Evolutionary conservation across 2,113 vertebrate species (phyloP).

Genomic region (Catagonus wagneri): DNA sequence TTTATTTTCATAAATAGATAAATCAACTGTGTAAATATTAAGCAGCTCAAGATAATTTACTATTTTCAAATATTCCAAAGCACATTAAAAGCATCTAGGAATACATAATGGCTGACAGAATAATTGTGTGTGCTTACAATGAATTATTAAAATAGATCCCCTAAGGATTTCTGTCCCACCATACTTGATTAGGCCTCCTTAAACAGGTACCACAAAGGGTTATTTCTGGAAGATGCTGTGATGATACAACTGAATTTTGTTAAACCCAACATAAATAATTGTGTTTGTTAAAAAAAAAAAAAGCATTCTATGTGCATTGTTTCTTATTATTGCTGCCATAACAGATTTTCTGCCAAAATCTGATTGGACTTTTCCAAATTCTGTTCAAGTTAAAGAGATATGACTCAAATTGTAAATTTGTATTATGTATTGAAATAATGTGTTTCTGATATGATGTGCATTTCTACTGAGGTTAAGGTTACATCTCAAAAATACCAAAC

Average conservation of each 20-base stretch:
- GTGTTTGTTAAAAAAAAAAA: not conserved
- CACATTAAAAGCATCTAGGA: not conserved
- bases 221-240: not conserved
- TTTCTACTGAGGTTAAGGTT: not conserved
- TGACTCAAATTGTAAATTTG: not conserved
- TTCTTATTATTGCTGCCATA: not conserved
- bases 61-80: slow-evolving; percentile 52
- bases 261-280: not conserved
- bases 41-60: not conserved
- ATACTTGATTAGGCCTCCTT: not conserved
- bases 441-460: not conserved
- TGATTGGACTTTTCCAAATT: not conserved
- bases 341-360: not conserved
- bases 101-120: not conserved
- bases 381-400: not conserved
- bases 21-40: slow-evolving; percentile 28
- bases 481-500: not conserved
- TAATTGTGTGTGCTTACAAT: not conserved
- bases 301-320: not conserved
- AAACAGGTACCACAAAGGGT: not conserved
- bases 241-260: not conserved
- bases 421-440: not conserved
- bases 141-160: not conserved
- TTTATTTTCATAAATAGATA: slow-evolving; percentile 12
- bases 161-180: not conserved